Base-by-base conservation (phyloP, 2,888 invertebrate species). In the Netelia virgata region DNA sequence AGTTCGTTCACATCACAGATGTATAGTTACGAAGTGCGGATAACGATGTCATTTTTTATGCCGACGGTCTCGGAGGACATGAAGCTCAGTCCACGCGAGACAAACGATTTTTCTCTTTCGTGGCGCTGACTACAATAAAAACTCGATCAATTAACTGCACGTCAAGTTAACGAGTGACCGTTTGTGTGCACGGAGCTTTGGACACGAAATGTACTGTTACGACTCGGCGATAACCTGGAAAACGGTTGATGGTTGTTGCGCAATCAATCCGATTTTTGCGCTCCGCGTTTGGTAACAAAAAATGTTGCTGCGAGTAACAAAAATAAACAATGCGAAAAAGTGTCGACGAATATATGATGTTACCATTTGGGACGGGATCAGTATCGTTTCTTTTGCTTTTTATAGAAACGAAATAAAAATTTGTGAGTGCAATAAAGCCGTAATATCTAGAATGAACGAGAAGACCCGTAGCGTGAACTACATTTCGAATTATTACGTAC, bases 111-210 rank as follows among this genome's bases (percentile, higher is more conserved):
- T 64, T 72, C 50, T 28, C 68, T 59, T 41, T 36, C 57, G 14
- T 55, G 41, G 50, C 28, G n/a, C 53, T 5, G 50, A 74, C 18
- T 50, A 18, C 18, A 64, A 64, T 64, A 66, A 75, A 55, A 69
- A 69, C 57, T n/a, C 50, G 41, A 36, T 75, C 75, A 75, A 75
- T 75, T 64, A 75, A 75, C 64, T 43, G 55, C 75, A 75, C 75
- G 75, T 74, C 63, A 61, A 74, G 75, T 66, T 63, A 64, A 75
- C 64, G 75, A 66, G 75, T 41, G 36, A 64, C 36, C 47, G 50
- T 75, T 55, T 16, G 63, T 23, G 18, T 8, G 41, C 47, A 20
- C 43, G 41, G 6, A 47, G 47, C 41, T 14, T 14, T 18, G 43
- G 3, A 57, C 57, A 57, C 57, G 57, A 57, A 57, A 18, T 18